Conservation (phyloP, 1,140 invertebrate species). For the Drosophila auraria region DNA sequence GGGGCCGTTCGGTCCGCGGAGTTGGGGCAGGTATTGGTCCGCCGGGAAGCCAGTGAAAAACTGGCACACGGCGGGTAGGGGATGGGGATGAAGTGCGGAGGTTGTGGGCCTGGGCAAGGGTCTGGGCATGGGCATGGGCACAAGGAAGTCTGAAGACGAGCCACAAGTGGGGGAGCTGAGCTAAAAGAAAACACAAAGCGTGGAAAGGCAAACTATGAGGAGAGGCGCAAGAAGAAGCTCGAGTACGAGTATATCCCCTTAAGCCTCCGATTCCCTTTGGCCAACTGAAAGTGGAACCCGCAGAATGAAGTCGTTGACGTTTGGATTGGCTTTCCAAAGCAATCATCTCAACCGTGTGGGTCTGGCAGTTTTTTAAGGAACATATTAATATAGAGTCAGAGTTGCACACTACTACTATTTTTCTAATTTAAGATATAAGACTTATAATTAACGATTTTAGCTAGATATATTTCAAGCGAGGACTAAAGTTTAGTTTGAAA, state of each 20-base stretch:
- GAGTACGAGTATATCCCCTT: slow-evolving; percentile 32
- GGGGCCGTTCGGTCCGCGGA: slow-evolving; percentile 6
- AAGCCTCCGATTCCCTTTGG: slow-evolving; percentile 18
- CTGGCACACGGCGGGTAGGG: slow-evolving; percentile 60
- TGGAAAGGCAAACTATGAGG: slow-evolving; percentile 44
- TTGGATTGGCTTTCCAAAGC: slow-evolving; percentile 67
- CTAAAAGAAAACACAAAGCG: slow-evolving; percentile 48
- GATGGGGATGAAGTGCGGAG: slow-evolving; percentile 51
- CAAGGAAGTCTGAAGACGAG: slow-evolving; percentile 65
- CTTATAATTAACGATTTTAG: neutral
- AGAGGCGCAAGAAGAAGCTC: slow-evolving; percentile 24
- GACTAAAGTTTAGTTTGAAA: neutral
- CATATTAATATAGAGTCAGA: slow-evolving; percentile 1
- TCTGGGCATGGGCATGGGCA: slow-evolving; percentile 38
- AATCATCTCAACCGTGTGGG: slow-evolving; percentile 42
- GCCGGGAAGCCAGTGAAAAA: slow-evolving; percentile 75
- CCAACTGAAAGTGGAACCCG: slow-evolving; percentile 60
- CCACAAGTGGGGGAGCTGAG: slow-evolving; percentile 52
- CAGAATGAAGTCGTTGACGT: slow-evolving; percentile 78
- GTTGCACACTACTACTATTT: too few relatives aligned
- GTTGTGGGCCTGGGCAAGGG: neutral
- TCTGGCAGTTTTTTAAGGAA: slow-evolving; percentile 10
- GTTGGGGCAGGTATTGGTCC: slow-evolving; percentile 19
- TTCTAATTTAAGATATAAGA: neutral
- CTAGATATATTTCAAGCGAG: neutral